Percentiles rank a stretch among this genome's conserved stretches.
These are phyloP conservation scores for Uloborus plumipes DNA, from an alignment of 2,888 invertebrate species.

Conservation along the genomic window DNA sequence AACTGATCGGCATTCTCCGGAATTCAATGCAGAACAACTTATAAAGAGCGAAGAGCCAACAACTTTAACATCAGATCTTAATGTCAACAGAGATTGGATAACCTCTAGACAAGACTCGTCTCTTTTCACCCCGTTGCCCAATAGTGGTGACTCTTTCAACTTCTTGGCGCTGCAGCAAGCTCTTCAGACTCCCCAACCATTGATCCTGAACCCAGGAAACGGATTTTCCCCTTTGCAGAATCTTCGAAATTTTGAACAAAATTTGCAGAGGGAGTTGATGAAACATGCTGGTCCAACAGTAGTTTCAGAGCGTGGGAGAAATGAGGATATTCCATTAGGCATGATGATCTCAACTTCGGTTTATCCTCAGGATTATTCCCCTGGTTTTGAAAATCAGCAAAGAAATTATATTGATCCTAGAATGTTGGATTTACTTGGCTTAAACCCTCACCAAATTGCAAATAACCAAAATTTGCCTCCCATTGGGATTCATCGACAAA, in stretches of 20 bases:
- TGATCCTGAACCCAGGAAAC: slow-evolving; percentile 1
- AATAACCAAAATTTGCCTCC: neutral
- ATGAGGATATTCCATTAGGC: neutral
- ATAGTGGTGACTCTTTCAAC: slow-evolving; percentile 1
- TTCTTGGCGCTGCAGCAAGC: slow-evolving; percentile 10
- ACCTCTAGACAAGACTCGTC: slow-evolving; percentile 23
- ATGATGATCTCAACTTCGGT: slow-evolving; percentile 8
- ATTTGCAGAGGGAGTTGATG: slow-evolving; percentile 16
- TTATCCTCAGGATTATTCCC: neutral
- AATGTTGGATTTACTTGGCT: neutral
- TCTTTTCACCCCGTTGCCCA: neutral
- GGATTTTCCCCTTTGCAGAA: slow-evolving; percentile 33
- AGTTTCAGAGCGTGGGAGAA: neutral
- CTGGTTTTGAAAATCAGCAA: neutral
- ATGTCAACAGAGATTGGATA: neutral
- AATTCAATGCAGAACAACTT: slow-evolving; percentile 17
- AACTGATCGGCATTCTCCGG: slow-evolving; percentile 26
- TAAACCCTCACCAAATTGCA: neutral
- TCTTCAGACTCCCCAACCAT: slow-evolving; percentile 16
- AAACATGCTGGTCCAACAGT: neutral
- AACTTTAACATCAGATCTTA: neutral
- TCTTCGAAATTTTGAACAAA: slow-evolving; percentile 40
- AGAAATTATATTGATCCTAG: neutral
- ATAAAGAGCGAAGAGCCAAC: neutral
- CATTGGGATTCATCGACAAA: slow-evolving; percentile 1